A percentile compares a stretch with the other conserved stretches of the same genome.
These are phyloP conservation scores for Sebastiscus albofasciatus DNA, from an alignment of 2,797 vertebrate species.

Conservation along the genomic window DNA sequence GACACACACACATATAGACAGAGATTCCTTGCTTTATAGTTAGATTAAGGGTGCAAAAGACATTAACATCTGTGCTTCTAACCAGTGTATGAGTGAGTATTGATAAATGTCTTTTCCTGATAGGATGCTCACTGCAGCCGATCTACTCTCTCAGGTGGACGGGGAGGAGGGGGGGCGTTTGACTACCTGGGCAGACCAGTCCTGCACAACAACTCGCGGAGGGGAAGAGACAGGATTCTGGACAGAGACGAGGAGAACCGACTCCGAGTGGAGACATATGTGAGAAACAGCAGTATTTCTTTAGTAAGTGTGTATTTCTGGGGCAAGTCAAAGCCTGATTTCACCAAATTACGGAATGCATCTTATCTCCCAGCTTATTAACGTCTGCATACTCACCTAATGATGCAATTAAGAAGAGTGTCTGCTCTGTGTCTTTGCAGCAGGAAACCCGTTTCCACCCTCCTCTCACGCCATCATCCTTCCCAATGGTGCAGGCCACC, in stretches of 20 bases:
- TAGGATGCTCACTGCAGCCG: conserved; percentile 85
- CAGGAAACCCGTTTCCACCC: conserved; percentile 75
- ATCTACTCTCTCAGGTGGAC: conserved; percentile 88
- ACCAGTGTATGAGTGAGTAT: not conserved
- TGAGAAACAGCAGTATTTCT: conserved; percentile 72
- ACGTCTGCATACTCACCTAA: conserved; percentile 1
- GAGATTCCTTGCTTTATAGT: no score
- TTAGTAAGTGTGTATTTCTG: conserved; percentile 64
- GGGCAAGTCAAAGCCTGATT: conserved; percentile 46
- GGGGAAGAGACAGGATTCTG: conserved; percentile 63
- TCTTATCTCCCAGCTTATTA: conserved; percentile 12
- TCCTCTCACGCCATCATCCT: conserved; percentile 69
- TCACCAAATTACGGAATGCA: conserved; percentile 21
- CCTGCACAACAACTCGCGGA: conserved; percentile 76
- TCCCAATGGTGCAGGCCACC: conserved; percentile 50
- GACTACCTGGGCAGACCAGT: conserved; percentile 85
- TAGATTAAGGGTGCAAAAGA: not conserved
- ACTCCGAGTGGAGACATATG: conserved; percentile 73
- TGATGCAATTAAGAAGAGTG: not conserved
- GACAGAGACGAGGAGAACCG: conserved; percentile 61
- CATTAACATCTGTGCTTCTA: not conserved
- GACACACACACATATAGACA: no score
- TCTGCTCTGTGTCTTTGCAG: conserved; percentile 30
- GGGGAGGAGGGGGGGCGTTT: conserved; percentile 68
- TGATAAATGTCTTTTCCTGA: not conserved